These are phyloP conservation scores for Argyrosomus regius DNA, from an alignment of 2,797 vertebrate species.

Conservation along the genomic window DNA sequence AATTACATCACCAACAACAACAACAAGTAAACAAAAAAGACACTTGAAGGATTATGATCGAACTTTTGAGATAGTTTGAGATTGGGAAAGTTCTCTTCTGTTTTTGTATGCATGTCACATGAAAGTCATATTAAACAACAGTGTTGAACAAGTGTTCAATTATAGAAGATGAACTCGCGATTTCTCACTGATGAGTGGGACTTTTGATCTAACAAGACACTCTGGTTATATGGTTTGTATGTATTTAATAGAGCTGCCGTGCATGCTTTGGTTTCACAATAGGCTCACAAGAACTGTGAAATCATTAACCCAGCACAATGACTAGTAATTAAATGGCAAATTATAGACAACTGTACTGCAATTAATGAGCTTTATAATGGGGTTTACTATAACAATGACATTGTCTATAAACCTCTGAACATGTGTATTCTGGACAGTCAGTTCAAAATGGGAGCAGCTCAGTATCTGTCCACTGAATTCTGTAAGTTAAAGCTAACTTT, in stretches of 20 bases:
- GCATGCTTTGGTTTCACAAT: neutral
- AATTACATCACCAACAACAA: too few species aligned
- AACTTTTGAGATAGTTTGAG: neutral
- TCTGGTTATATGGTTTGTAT: neutral
- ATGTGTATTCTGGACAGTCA: neutral
- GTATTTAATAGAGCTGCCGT: neutral
- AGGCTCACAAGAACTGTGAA: neutral
- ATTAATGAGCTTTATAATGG: neutral
- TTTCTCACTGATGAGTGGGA: neutral
- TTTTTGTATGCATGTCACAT: neutral
- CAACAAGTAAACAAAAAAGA: neutral
- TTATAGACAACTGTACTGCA: neutral
- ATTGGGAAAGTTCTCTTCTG: neutral
- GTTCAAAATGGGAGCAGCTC: neutral
- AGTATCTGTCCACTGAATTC: neutral
- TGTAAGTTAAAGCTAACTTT: neutral
- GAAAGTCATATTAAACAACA: neutral
- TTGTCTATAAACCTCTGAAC: neutral
- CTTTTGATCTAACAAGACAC: neutral
- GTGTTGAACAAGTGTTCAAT: neutral
- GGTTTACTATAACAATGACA: neutral
- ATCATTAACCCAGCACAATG: neutral
- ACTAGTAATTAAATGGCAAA: neutral
- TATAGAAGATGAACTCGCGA: neutral
- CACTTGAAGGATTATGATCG: neutral